Evolutionary conservation across 2,888 invertebrate species (phyloP), one percentile per base, ranked within the genome.

Genomic region (Toxonevra muliebris): DNA sequence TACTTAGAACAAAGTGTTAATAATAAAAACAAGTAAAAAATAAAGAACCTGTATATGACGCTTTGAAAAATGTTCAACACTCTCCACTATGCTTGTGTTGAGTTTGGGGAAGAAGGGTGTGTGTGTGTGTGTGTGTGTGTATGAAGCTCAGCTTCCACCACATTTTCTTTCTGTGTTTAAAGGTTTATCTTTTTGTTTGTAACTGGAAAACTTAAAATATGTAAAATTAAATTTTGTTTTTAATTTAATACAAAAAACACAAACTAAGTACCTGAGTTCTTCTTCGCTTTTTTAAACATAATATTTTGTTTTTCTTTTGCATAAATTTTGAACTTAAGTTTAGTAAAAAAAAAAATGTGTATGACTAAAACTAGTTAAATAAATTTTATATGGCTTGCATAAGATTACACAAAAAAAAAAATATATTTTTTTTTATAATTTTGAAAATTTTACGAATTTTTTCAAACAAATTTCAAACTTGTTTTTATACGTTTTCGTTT

Each of bases 191-290:
- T 30, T 30, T 30, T 7, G 30, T 30, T 30, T 30, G 30, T 30
- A 30, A 30, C 30, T 30, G 30, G 30, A 30, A 30, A 30, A 30
- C 30, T 30, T 30, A 30, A 30, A 30, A 30, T 30, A 30, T 30
- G 7, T 30, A 30, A 30, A 30, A 30, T 30, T 30, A 30, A 30
- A 30, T 30, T 30, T 62, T 50, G 57, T 66, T 69, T 66, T 65
- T 59, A 53, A 64, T 61, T 70, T 71, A 63, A 50, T 69, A 68
- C 64, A 70, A 73, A 60, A 68, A 67, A 58, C 41, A 80, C 80
- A 79, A 79, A 82, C 84, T 84, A 83, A 83, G 84, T 83, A 83
- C 83, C 84, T 84, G 84, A 83, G 82, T 81, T 83, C 68, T 76
- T 69, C 69, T 71, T 67, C 70, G 66, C 71, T 71, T 61, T 70